phyloP scores from a whole-genome alignment of 2,888 invertebrate genomes.

The Nebria brevicollis region DNA sequence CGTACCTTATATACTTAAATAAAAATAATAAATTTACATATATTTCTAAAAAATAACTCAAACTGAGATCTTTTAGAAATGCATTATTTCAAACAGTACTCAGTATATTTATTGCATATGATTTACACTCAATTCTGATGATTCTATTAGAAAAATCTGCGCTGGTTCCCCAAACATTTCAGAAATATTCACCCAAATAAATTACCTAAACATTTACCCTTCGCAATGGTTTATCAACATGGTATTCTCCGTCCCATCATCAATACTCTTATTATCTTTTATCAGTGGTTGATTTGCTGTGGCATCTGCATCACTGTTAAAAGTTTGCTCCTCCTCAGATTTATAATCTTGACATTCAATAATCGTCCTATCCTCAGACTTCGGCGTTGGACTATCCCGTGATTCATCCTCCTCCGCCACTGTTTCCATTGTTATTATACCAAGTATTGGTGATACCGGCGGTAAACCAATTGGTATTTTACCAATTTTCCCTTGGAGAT shows the following conservation, averaged over 20 bases:
- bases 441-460: constrained; percentile 50
- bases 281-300: constrained; percentile 54
- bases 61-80: too few species aligned
- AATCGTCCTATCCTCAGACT: constrained; percentile 61
- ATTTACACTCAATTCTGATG: constrained; percentile 3
- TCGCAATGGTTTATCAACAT: constrained; percentile 58
- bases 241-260: constrained; percentile 58
- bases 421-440: constrained; percentile 59
- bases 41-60: too few species aligned
- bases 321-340: constrained; percentile 37
- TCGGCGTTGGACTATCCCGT: constrained; percentile 59
- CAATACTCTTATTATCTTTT: constrained; percentile 56
- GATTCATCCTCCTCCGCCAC: constrained; percentile 63
- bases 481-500: constrained; percentile 74
- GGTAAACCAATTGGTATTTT: constrained; percentile 52
- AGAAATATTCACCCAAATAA: not conserved
- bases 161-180: not conserved
- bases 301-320: constrained; percentile 54
- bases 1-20: not conserved
- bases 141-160: constrained; percentile 14
- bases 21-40: too few species aligned
- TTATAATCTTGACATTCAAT: constrained; percentile 56
- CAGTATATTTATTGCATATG: not conserved
- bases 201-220: not conserved
- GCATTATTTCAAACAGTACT: too few species aligned